Evolutionary conservation across 1,140 invertebrate genomes (phyloP).

Genomic region (Calycopis cecrops): DNA sequence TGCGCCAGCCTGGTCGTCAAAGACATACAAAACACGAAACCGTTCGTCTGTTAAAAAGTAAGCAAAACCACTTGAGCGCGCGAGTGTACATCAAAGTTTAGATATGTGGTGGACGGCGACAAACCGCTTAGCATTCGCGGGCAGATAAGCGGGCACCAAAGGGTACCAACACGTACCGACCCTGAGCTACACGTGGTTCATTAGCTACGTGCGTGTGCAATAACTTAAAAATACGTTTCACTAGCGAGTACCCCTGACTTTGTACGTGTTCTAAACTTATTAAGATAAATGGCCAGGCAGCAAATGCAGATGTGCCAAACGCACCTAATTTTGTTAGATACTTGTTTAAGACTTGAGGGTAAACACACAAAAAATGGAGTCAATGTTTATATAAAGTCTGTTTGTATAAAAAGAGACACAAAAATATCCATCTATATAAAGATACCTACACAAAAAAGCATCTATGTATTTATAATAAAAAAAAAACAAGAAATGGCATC

Average conservation of each 20-base stretch:
- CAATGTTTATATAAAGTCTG: not conserved
- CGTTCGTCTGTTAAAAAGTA: too few relatives aligned
- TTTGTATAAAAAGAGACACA: not conserved
- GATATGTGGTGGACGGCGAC: conserved; percentile 59
- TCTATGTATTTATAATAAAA: too few relatives aligned
- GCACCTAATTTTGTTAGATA: too few relatives aligned
- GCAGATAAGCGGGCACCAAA: conserved; percentile 52
- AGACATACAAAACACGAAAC: too few relatives aligned
- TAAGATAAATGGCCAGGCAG: too few relatives aligned
- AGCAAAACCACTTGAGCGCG: not conserved
- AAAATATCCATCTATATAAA: too few relatives aligned
- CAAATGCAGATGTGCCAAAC: too few relatives aligned
- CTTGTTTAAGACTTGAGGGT: too few relatives aligned
- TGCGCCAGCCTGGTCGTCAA: too few relatives aligned
- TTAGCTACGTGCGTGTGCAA: conserved; percentile 21
- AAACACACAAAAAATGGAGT: not conserved
- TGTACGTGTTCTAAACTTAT: not conserved
- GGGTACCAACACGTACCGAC: conserved; percentile 48
- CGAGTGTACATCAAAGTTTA: conserved; percentile 54
- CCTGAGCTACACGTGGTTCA: conserved; percentile 47
- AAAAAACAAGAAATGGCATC: too few relatives aligned
- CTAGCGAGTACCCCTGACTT: not conserved
- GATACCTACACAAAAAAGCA: too few relatives aligned
- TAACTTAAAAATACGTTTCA: not conserved
- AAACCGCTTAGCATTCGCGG: conserved; percentile 56